A percentile compares a stretch with the other conserved stretches of the same genome.
Evolutionary conservation across 2,113 vertebrate genomes (phyloP).

Genomic region (Gambusia holbrooki): DNA sequence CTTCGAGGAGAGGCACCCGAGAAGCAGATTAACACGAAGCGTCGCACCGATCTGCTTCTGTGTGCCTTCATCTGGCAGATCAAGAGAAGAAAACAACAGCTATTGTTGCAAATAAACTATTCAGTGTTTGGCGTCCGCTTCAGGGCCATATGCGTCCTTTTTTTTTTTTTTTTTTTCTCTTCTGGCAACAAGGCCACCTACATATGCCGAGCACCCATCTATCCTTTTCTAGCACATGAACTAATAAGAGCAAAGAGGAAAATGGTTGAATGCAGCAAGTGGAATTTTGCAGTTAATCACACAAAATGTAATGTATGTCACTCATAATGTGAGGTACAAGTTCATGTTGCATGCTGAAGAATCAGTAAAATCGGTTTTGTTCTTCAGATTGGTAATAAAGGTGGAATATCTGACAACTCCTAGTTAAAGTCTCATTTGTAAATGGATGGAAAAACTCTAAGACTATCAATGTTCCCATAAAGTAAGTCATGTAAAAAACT

Average conservation of each 20-base stretch:
- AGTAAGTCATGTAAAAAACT: constrained; percentile 45
- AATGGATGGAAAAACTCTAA: constrained; percentile 24
- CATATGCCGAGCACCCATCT: background rate
- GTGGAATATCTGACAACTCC: background rate
- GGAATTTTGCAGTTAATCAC: background rate
- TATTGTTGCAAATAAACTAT: background rate
- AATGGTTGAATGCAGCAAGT: background rate
- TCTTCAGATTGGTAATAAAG: background rate
- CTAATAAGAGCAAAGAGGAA: constrained; percentile 13
- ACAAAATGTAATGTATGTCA: background rate
- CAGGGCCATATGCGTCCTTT: constrained; percentile 5
- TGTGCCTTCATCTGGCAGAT: background rate
- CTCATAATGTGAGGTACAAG: background rate
- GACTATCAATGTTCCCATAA: constrained; percentile 31
- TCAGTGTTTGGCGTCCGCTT: background rate
- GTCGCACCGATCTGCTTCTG: background rate
- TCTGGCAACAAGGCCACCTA: constrained; percentile 2
- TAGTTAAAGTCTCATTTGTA: constrained; percentile 30
- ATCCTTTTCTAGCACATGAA: constrained; percentile 6
- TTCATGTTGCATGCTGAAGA: background rate
- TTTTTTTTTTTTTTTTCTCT: constrained; percentile 6
- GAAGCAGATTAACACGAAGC: background rate
- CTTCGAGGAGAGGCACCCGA: background rate
- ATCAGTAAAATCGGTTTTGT: background rate
- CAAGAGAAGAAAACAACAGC: background rate